These are phyloP conservation scores for Loxodonta africana DNA, from an alignment of 2,113 vertebrate genomes.

Conservation along the genomic window DNA sequence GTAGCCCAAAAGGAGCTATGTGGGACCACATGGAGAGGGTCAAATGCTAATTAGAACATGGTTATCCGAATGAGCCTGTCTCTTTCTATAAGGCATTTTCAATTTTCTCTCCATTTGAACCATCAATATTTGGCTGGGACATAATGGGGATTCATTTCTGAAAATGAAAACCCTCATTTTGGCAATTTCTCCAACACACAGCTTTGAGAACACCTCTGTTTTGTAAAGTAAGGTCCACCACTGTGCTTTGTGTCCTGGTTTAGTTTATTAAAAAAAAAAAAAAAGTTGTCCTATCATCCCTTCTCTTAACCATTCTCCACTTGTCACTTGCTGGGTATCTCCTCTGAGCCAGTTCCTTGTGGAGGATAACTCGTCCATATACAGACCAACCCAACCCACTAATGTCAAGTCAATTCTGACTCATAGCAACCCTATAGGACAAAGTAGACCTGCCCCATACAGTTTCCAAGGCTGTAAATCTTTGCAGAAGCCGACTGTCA, in stretches of 20 bases:
- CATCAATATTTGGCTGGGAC: background rate
- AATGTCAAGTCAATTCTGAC: too few species aligned
- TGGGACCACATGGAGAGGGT: too few species aligned
- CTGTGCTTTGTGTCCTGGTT: background rate
- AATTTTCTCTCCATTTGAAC: too few species aligned
- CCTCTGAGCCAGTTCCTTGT: background rate
- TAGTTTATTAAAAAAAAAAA: background rate
- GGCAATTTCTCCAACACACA: background rate
- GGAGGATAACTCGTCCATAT: background rate
- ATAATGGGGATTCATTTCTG: background rate
- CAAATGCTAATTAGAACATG: too few species aligned
- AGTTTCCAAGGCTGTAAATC: too few species aligned
- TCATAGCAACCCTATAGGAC: too few species aligned
- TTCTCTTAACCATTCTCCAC: background rate
- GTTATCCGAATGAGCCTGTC: too few species aligned
- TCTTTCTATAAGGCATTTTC: too few species aligned
- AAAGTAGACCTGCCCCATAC: too few species aligned
- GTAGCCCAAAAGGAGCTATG: too few species aligned
- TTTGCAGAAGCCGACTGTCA: too few species aligned
- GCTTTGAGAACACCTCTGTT: background rate
- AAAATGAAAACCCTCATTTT: background rate
- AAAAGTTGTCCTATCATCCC: fast-evolving
- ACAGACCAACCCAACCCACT: too few species aligned
- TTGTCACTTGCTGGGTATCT: background rate
- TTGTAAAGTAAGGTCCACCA: background rate